A percentile compares a stretch with the other conserved stretches of the same genome.
Evolutionary conservation across 2,888 invertebrate genomes (phyloP).

Genomic region (Oegoconia quadripuncta): DNA sequence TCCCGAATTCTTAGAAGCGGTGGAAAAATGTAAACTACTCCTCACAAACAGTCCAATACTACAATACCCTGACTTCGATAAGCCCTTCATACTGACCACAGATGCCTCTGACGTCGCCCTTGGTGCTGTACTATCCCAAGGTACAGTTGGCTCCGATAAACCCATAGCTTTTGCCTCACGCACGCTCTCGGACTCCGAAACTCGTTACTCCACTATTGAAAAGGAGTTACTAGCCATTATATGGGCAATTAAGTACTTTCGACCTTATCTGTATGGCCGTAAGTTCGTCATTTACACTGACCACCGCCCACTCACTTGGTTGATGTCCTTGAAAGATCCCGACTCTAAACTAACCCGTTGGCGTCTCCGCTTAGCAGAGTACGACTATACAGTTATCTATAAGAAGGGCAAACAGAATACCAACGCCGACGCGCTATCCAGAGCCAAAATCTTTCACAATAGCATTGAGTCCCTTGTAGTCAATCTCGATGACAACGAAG

Average conservation of each 20-base stretch:
- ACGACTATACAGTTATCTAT: conserved; percentile 15
- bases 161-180: conserved; percentile 6
- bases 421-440: conserved; percentile 16
- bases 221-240: conserved; percentile 13
- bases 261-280: conserved; percentile 13
- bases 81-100: conserved; percentile 24
- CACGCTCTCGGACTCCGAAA: conserved; percentile 8
- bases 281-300: conserved; percentile 17
- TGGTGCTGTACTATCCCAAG: conserved; percentile 25
- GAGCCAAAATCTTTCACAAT: neutral
- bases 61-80: conserved; percentile 33
- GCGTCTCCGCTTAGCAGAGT: conserved; percentile 16
- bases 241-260: conserved; percentile 13
- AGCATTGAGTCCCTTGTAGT: conserved; percentile 10
- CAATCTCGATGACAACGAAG: conserved; percentile 7
- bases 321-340: conserved; percentile 19
- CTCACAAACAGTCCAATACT: conserved; percentile 30
- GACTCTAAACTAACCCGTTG: conserved; percentile 19
- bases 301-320: conserved; percentile 18
- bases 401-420: conserved; percentile 12
- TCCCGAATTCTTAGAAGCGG: conserved; percentile 19
- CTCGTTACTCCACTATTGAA: conserved; percentile 13
- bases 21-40: conserved; percentile 26
- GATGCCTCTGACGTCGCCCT: conserved; percentile 22
- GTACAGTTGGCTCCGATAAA: conserved; percentile 16